phyloP scores from a whole-genome alignment of 1,140 invertebrate genomes.

The Hylyphantes graminicola region DNA sequence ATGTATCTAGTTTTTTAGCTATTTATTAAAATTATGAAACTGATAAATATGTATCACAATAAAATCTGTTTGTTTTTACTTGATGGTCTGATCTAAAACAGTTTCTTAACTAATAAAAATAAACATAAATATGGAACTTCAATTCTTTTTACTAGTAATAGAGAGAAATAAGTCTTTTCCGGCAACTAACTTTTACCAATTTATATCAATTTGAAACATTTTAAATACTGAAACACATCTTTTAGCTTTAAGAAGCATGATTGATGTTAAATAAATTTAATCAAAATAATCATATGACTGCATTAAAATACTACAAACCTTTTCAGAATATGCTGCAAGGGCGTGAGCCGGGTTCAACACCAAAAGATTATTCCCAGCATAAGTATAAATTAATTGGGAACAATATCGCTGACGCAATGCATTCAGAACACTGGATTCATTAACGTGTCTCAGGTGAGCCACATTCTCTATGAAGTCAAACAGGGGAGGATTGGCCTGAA shows the following conservation, averaged over 20 bases:
- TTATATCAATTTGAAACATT: too few relatives aligned
- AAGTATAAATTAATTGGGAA: slow-evolving; percentile 91
- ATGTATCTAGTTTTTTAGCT: not conserved
- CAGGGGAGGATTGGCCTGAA: slow-evolving; percentile 85
- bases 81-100: too few relatives aligned
- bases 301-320: slow-evolving; percentile 72
- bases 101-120: not conserved
- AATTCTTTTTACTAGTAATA: slow-evolving; percentile 2
- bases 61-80: too few relatives aligned
- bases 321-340: slow-evolving; percentile 90
- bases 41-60: not conserved
- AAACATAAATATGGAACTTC: not conserved
- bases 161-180: too few relatives aligned
- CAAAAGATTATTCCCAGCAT: slow-evolving; percentile 81
- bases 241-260: too few relatives aligned
- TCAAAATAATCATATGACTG: too few relatives aligned
- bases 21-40: not conserved
- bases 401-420: slow-evolving; percentile 86
- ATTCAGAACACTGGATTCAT: slow-evolving; percentile 94
- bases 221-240: too few relatives aligned
- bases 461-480: slow-evolving; percentile 90
- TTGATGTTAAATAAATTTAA: too few relatives aligned
- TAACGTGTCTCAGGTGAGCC: slow-evolving; percentile 85
- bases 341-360: slow-evolving; percentile 87
- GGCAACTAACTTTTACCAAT: too few relatives aligned